phyloP scores from a whole-genome alignment of 2,888 invertebrate species.

The Torymus auratus region DNA sequence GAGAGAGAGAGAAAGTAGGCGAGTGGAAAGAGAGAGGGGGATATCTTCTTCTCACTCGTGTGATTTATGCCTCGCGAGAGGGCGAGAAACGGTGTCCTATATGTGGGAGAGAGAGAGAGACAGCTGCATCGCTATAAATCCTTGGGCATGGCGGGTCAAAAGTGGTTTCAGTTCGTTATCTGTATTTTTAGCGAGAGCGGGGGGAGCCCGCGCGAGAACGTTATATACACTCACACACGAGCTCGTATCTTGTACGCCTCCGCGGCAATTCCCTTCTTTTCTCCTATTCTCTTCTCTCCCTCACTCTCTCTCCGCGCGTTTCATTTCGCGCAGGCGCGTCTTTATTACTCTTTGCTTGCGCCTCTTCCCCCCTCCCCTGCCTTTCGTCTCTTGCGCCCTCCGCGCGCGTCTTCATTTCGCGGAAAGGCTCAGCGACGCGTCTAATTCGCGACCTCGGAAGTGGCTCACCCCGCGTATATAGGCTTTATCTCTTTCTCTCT shows the following conservation, averaged over 20 bases:
- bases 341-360: constrained; percentile 47
- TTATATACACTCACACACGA: constrained; percentile 4
- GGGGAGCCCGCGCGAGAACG: not conserved
- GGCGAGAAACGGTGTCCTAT: constrained; percentile 18
- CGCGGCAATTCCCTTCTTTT: constrained; percentile 42
- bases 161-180: constrained; percentile 76
- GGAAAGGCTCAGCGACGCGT: not conserved
- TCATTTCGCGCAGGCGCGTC: constrained; percentile 34
- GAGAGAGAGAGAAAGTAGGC: constrained; percentile 15
- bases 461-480: not conserved
- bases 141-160: constrained; percentile 71
- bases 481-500: no score
- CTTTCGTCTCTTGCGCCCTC: no score
- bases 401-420: constrained; percentile 38
- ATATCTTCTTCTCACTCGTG: constrained; percentile 61
- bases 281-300: constrained; percentile 13
- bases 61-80: constrained; percentile 72
- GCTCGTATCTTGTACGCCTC: constrained; percentile 30
- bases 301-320: constrained; percentile 10
- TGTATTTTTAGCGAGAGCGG: constrained; percentile 70
- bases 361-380: not conserved
- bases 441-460: not conserved
- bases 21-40: constrained; percentile 38
- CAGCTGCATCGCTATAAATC: constrained; percentile 74
- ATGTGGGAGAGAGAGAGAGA: constrained; percentile 19